Conservation (phyloP, 2,113 vertebrate genomes). For the Mustela lutreola region DNA sequence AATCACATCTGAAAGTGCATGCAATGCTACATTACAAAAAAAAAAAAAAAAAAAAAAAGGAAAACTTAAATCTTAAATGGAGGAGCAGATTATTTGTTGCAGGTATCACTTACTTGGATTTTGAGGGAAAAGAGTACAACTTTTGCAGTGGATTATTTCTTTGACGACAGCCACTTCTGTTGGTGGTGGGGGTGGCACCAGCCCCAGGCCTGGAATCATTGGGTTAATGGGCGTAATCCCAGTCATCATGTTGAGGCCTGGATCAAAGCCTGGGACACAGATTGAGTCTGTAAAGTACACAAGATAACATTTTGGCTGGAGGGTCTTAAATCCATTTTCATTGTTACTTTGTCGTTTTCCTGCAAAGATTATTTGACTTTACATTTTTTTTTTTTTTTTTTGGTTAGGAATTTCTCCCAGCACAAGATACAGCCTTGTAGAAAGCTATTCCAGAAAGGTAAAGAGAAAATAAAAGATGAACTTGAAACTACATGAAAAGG, state of each 20-base stretch:
- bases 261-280: conserved; percentile 96
- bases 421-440: background rate
- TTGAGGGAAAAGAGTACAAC: conserved; percentile 97
- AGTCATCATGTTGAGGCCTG: conserved; percentile 93
- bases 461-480: conserved; percentile 14
- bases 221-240: conserved; percentile 95
- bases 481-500: conserved; percentile 18
- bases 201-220: conserved; percentile 94
- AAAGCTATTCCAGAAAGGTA: conserved; percentile 13
- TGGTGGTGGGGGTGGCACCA: conserved; percentile 92
- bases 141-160: conserved; percentile 98
- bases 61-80: background rate
- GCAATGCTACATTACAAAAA: background rate
- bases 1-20: conserved; percentile 15
- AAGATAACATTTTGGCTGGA: conserved; percentile 74
- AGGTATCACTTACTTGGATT: conserved; percentile 95
- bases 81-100: background rate
- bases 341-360: conserved; percentile 49
- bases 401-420: background rate
- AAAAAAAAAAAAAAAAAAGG: background rate
- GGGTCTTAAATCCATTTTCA: conserved; percentile 64
- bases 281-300: conserved; percentile 92
- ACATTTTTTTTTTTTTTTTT: background rate
- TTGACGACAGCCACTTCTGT: conserved; percentile 94
- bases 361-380: conserved; percentile 36